Evolutionary conservation across 2,797 vertebrate species (phyloP), one percentile per base, ranked within the genome.

Genomic region (Bovichtus variegatus): DNA sequence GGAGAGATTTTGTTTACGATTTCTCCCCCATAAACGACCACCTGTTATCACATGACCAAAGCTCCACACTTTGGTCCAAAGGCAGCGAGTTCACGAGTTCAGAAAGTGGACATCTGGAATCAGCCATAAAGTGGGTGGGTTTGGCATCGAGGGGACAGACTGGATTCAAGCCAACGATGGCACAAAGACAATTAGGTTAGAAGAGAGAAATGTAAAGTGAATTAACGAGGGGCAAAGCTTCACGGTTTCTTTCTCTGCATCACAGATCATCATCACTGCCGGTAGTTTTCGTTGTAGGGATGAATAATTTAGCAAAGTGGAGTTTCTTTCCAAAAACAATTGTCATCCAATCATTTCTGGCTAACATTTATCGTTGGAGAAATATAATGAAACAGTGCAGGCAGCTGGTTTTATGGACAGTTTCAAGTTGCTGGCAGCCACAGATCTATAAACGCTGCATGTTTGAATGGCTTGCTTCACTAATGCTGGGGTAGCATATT

Each of bases 401-500:
- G 29, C 61, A 76, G 25, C n/a, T 44, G 67, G 59, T 75, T 72
- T 70, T 63, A 63, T 77, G 36, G 55, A 62, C 49, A 57, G 40
- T 59, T 76, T 84, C 31, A 76, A 79, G 29, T 58, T 64, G 31
- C 50, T 55, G 54, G 69, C 21, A 57, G 59, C 62, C 38, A n/a
- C 19, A 34, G 29, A 62, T 21, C 43, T 38, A 18, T 25, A 65
- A 76, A 49, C 13, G n/a, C 61, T 44, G 18, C 41, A 59, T 57
- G 63, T 46, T 2, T 19, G 34, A 70, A 6, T 18, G 41, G 50
- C 58, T 70, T 59, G 31, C 70, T 78, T 59, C 63, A 62, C 36
- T 60, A 21, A 43, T 76, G 69, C 54, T 81, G 77, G n/a, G 21
- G 25, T 55, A 61, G 72, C 69, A 51, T 43, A 55, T 74, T 78